Base-by-base conservation (phyloP, 1,140 invertebrate species). In the Bombus balteatus region DNA sequence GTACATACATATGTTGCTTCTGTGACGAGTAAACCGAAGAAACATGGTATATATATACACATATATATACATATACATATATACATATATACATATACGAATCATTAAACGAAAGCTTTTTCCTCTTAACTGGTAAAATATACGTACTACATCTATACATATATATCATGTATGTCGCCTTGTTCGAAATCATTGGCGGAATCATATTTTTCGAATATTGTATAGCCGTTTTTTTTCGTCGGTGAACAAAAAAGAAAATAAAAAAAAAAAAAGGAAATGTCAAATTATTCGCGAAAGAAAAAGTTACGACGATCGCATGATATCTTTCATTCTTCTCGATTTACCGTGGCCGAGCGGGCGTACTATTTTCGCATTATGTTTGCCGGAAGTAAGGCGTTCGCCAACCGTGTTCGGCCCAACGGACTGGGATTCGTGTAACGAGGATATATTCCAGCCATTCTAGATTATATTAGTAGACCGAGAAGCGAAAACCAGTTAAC, bases 101-200 rank as follows among this genome's bases (percentile, higher is more conserved):
- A 77, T 62, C 77, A 70, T 80, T 71, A 89, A 87, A 89, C 85
- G 72, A 87, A 89, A 81, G 87, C 76, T 88, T 53, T 85, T 53
- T 73, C 62, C 77, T 89, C 81, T 83, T 78, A 77, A 87, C 88
- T 89, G 88, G 88, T 75, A 81, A 53, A 68, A 71, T 66, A 75
- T 66, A 53, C 65, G 41, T 65, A 66, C 53, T 12, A 59, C 9
- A 72, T 39, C 65, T 57, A 62, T 53, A 77, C 73, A 77, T 53
- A 81, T 73, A 72, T 53, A 79, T 83, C 59, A 76, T 62, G 57
- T 81, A 66, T 72, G 47, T 85, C 84, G 71, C 72, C 84, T 73
- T 68, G 78, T 57, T 81, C 83, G 83, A 80, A 68, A 65, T 72
- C 68, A 85, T 72, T 41, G 76, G 68, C 77, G 83, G 34, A 65